Percentiles rank a stretch among this genome's conserved stretches.
Evolutionary conservation across 2,113 vertebrate genomes (phyloP).

Genomic region (Ctenomys sociabilis): DNA sequence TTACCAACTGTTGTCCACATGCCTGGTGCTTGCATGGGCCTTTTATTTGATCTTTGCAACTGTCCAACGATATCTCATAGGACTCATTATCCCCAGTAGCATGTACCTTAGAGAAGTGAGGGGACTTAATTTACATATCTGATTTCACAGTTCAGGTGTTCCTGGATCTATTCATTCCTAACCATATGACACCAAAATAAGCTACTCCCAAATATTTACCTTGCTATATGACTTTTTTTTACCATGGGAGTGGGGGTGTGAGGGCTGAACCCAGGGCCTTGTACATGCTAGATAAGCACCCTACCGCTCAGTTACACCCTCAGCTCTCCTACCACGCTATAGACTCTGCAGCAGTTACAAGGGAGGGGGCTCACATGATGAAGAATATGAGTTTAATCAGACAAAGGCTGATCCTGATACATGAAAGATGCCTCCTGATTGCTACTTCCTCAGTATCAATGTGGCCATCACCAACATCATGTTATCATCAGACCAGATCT

Average conservation of each 20-base stretch:
- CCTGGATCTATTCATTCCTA: background rate
- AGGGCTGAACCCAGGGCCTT: background rate
- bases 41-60: background rate
- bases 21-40: background rate
- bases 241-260: accelerated
- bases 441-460: background rate
- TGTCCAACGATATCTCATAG: background rate
- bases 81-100: background rate
- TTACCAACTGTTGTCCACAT: background rate
- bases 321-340: background rate
- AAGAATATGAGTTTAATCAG: background rate
- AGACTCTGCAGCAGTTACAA: background rate
- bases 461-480: accelerated
- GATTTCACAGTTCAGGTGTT: background rate
- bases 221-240: background rate
- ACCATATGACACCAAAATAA: background rate
- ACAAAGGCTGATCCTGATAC: background rate
- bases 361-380: too few species aligned
- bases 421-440: background rate
- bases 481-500: background rate
- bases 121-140: background rate
- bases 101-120: background rate
- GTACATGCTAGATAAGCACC: background rate
- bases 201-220: background rate
- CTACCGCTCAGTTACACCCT: background rate